A percentile compares a stretch with the other conserved stretches of the same genome.
Conservation (phyloP, 2,797 vertebrate genomes). For the Catharus ustulatus region DNA sequence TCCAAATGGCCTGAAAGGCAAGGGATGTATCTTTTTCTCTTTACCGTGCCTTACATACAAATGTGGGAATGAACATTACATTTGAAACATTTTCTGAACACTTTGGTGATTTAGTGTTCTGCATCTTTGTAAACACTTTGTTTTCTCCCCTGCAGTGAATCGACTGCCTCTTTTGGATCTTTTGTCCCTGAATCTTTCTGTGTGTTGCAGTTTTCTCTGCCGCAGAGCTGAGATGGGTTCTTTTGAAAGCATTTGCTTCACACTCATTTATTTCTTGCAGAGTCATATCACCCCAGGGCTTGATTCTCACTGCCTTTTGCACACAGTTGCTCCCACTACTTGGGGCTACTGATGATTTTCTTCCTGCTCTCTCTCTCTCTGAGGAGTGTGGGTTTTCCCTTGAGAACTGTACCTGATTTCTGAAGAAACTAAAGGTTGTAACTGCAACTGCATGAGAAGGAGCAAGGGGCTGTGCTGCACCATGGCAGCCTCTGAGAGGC, state of each 20-base stretch:
- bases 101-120: constrained; percentile 31
- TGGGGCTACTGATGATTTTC: not conserved
- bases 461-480: not conserved
- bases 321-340: not conserved
- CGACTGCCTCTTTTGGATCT: constrained; percentile 3
- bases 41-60: not conserved
- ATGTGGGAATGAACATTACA: not conserved
- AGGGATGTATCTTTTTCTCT: not conserved
- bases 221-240: not conserved
- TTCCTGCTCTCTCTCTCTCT: not conserved
- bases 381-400: not conserved
- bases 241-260: constrained; percentile 37
- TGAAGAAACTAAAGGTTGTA: not conserved
- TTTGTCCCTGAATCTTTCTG: constrained; percentile 35
- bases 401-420: not conserved
- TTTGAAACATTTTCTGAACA: constrained; percentile 17
- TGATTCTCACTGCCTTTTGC: not conserved
- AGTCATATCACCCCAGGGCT: constrained; percentile 7
- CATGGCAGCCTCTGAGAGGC: rapidly evolving
- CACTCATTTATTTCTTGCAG: constrained; percentile 35
- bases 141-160: constrained; percentile 35
- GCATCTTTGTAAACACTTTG: constrained; percentile 37
- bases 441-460: not conserved
- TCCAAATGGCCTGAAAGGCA: not conserved
- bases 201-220: constrained; percentile 5